These are phyloP conservation scores for Pedetes capensis DNA, from an alignment of 2,113 vertebrate genomes.

Conservation along the genomic window DNA sequence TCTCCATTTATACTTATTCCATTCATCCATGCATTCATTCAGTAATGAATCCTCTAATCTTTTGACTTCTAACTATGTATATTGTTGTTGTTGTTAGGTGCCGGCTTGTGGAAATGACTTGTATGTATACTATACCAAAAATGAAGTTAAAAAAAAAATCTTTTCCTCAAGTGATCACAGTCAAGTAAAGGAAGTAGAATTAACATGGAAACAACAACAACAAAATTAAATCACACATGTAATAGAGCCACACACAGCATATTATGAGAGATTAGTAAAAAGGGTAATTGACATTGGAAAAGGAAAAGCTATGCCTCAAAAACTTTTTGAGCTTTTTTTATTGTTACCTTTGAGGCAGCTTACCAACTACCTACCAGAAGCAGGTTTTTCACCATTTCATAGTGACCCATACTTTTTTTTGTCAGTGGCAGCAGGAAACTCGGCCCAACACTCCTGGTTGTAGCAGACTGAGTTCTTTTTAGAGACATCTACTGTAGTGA, in stretches of 20 bases:
- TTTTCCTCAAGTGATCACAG: not conserved
- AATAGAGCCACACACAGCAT: not conserved
- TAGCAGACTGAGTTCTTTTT: no score
- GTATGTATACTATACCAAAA: not conserved
- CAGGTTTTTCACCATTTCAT: constrained; percentile 15
- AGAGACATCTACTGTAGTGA: no score
- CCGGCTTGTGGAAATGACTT: no score
- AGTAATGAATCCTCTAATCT: not conserved
- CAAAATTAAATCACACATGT: not conserved
- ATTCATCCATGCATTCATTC: not conserved
- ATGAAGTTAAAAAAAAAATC: not conserved
- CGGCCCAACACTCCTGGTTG: no score
- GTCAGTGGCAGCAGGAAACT: no score
- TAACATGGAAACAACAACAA: not conserved
- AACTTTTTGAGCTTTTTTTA: not conserved
- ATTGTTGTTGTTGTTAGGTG: no score
- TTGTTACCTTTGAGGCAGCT: constrained; percentile 43
- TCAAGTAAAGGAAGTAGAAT: not conserved
- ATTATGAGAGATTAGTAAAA: not conserved
- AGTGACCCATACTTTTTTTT: constrained; percentile 16
- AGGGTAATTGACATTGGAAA: not conserved
- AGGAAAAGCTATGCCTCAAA: constrained; percentile 1
- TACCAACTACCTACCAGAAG: constrained; percentile 36
- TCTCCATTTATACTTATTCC: not conserved
- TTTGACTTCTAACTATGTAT: not conserved